Base-by-base conservation (phyloP, 2,113 vertebrate species). In the Eubucco bourcierii region DNA sequence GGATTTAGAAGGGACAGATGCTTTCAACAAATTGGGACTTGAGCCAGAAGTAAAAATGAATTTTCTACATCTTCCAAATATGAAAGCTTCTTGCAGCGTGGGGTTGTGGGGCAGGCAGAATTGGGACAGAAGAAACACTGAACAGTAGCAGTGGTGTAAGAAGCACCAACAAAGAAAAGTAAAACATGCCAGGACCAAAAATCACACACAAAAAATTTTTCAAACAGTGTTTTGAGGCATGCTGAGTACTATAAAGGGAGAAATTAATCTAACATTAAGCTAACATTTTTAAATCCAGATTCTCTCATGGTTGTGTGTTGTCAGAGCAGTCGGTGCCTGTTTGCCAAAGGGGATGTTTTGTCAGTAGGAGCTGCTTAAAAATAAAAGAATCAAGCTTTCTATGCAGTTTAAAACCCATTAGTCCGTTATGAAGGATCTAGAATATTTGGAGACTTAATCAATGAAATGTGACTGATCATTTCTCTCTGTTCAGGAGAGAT, bases 231-330 rank as follows among this genome's bases (percentile, higher is more conserved):
- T 88, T 87, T 66, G 34, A 66, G 34, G 37, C 56, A 52, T 70
- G 27, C 13, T 89, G 71, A 66, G 23, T 70, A 14, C 7, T 29
- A 24, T 24, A 70, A 68, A 82, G 39, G 55, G 14, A 66, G 28
- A 76, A 81, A 92, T 81, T 67, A 78, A 61, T 89, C 78, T 63
- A 82, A 76, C 67, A n/a, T n/a, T n/a, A 89, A 82, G 65, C 24
- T 39, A 39, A 14, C 70, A 34, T 59, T 52, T 46, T 92, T 84
- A 66, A 89, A 80, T 73, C 12, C 39, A 80, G 27, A 66, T 82
- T 87, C 41, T 95, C 39, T 46, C 12, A 59, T 46, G 46, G 9
- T 46, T 89, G 29, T 41, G 76, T 70, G 19, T 84, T 78, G 14
- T 92, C 59, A 74, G 55, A 92, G 52, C 67, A 95, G 81, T 74